phyloP scores from a whole-genome alignment of 2,113 vertebrate genomes.

The Syngnathus scovelli region DNA sequence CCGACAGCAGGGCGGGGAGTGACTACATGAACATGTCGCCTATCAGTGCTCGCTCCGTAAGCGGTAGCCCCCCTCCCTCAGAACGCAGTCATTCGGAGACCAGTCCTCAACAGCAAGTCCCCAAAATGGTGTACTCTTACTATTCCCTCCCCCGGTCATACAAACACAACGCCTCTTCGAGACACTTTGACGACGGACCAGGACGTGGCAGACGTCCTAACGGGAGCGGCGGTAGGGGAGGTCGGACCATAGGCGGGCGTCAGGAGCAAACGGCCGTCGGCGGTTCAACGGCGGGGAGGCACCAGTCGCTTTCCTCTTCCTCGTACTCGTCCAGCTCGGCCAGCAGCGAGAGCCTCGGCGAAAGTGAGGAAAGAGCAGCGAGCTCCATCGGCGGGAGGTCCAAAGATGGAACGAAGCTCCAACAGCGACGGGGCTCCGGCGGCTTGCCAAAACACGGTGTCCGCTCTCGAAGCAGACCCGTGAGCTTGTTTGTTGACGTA shows the following conservation, averaged over 20 bases:
- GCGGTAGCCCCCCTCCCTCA: constrained; percentile 61
- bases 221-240: constrained; percentile 41
- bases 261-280: constrained; percentile 37
- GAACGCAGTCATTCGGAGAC: constrained; percentile 46
- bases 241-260: constrained; percentile 29
- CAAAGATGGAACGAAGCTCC: constrained; percentile 47
- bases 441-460: constrained; percentile 55
- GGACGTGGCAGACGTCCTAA: constrained; percentile 59
- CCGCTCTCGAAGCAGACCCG: constrained; percentile 57
- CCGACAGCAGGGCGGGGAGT: constrained; percentile 60
- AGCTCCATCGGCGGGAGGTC: constrained; percentile 32
- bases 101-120: constrained; percentile 55
- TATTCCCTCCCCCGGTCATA: constrained; percentile 73
- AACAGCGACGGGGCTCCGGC: constrained; percentile 52
- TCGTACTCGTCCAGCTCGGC: constrained; percentile 77
- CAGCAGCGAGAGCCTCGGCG: constrained; percentile 78
- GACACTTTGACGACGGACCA: constrained; percentile 59
- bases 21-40: constrained; percentile 84
- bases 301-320: constrained; percentile 68
- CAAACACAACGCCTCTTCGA: constrained; percentile 59
- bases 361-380: constrained; percentile 57
- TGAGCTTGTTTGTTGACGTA: constrained; percentile 71
- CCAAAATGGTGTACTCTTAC: constrained; percentile 73
- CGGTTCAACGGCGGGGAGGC: constrained; percentile 39
- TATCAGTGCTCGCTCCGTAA: constrained; percentile 66